Base-by-base conservation (phyloP, 1,140 invertebrate genomes). In the Amyelois transitella region DNA sequence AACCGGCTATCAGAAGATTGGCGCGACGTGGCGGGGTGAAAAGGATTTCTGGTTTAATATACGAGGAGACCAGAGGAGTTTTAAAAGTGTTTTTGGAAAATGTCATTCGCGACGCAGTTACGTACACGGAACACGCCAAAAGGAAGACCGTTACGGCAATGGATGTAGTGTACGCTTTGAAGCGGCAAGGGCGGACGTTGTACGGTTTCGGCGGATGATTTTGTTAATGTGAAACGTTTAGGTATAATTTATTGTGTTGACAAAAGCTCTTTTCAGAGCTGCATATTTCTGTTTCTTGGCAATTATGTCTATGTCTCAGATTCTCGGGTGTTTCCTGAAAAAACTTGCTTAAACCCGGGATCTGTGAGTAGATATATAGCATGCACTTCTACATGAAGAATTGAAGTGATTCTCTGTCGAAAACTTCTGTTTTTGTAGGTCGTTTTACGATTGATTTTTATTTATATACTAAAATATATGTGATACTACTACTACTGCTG, bases 81-180 rank as follows among this genome's bases (percentile, higher is more conserved):
- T 78, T 95, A n/a, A 95, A 94, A 80, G 92, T 94, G 0, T 96
- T 96, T 81, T 83, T 96, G 51, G 94, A 95, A 79, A 95, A 95
- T 73, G 93, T 96, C 0, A 96, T 96, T 71, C 90, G 94, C 53
- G 94, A 95, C 81, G 93, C 94, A 8, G 93, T 96, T 51, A 95
- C 94, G n/a, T 96, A 95, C 87, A 78, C 75, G 0, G 75, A 78
- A 19, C 73, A 79, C 38, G 73, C 76, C 0, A 79, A 79, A 60
- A 63, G 94, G 61, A 96, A 96, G 87, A 96, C 95, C 17, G 92
- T 93, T 28, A 96, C 95, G 7, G 94, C 94, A 51, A 96, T 96
- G 94, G 94, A 96, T 75, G 94, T 96, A 12, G 95, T 96, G 18
- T 96, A 96, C 72, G 94, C 94, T 20, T 85, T 96, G 63, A 96